Base-by-base conservation (phyloP, 2,888 invertebrate species). In the Heliconius cydno region DNA sequence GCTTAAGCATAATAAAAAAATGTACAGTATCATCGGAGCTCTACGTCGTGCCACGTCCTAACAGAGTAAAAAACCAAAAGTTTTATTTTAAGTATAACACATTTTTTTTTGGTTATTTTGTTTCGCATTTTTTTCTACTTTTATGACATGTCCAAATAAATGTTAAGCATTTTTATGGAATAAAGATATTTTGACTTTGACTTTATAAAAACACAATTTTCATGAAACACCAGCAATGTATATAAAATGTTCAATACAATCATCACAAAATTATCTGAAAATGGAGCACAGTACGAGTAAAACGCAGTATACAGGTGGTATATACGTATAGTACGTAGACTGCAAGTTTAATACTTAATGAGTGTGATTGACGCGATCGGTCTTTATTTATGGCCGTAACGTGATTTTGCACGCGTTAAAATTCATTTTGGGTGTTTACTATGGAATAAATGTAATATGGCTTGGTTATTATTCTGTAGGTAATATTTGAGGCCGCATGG, bases 261-360 rank as follows among this genome's bases (percentile, higher is more conserved):
- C 73, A 22, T 70, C 6, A n/a, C 28, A n/a, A 65, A 15, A 68
- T 68, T 79, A 52, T 46, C 25, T 41, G 22, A 77, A 80, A 76
- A 78, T 60, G 30, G 30, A 52, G 57, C 71, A 78, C 68, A 76
- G 74, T 77, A 80, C 71, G 79, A 60, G 80, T 74, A 25, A 74
- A 74, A 74, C 83, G 74, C 71, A 78, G 79, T 66, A 82, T 80
- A 76, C 76, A 67, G 77, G 81, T 81, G 80, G 81, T 83, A 80
- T 84, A 82, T 81, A 79, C 77, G 79, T 80, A 80, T 86, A 71
- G 41, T 52, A 46, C 3, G 80, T 70, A 79, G 80, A 77, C 80
- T 86, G 90, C 88, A 89, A 89, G 87, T 88, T 89, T 88, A 89
- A 91, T 89, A 87, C 85, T 86, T 87, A 89, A 90, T 88, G 88